Percentiles rank a stretch among this genome's conserved stretches.
Evolutionary conservation across 2,797 vertebrate genomes (phyloP).

Genomic region (Falco novaeseelandiae): DNA sequence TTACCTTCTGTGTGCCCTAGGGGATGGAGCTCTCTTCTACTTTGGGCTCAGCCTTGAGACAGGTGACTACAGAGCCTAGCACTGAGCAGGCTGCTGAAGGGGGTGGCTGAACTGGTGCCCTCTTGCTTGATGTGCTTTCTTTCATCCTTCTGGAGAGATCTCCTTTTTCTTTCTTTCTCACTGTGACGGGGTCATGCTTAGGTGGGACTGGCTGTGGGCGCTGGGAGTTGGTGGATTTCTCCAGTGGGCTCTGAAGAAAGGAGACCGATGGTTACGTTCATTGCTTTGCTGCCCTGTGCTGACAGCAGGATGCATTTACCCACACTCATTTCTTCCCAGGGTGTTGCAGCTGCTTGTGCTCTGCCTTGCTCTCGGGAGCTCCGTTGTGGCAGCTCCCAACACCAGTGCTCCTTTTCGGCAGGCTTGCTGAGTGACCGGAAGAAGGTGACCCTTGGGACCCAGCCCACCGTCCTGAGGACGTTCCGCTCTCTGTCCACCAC

Average conservation of each 20-base stretch:
- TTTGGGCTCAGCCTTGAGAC: constrained; percentile 94
- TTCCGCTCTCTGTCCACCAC: constrained; percentile 97
- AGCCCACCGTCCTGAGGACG: constrained; percentile 95
- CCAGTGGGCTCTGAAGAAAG: not conserved
- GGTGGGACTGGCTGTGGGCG: too few species aligned
- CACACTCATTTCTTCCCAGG: rapidly evolving
- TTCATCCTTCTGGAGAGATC: not conserved
- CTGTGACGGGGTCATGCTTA: rapidly evolving
- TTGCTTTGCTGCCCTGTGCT: not conserved
- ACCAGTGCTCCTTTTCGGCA: constrained; percentile 20
- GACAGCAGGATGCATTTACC: not conserved
- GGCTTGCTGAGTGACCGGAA: constrained; percentile 93
- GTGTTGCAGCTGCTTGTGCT: rapidly evolving
- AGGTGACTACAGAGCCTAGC: constrained; percentile 74
- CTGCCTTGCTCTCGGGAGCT: not conserved
- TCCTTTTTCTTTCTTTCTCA: not conserved
- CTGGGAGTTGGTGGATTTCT: not conserved
- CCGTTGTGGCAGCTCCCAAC: not conserved
- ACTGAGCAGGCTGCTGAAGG: not conserved
- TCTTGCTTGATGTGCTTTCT: not conserved
- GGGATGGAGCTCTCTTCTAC: constrained; percentile 97
- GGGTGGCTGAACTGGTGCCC: not conserved
- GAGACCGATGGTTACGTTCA: rapidly evolving
- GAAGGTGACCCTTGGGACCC: constrained; percentile 97
- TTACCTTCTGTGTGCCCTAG: constrained; percentile 96